Evolutionary conservation across 2,888 invertebrate genomes (phyloP).

Genomic region (Heliconius aoede): DNA sequence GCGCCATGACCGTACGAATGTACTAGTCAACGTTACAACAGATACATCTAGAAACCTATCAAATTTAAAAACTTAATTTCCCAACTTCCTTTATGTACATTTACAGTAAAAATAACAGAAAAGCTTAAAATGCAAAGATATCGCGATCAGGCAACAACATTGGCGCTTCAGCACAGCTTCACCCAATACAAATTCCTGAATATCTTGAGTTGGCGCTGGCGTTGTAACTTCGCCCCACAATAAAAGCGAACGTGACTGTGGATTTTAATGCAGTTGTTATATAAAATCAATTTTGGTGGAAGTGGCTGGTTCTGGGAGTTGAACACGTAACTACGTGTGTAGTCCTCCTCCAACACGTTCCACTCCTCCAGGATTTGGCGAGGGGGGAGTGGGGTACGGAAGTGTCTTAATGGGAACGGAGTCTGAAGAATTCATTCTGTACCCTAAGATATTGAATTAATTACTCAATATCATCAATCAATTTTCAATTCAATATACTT

Average conservation of each 20-base stretch:
- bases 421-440: no score
- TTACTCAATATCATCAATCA: no score
- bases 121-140: slow-evolving; percentile 15
- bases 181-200: slow-evolving; percentile 23
- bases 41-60: neutral
- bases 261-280: slow-evolving; percentile 71
- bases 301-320: slow-evolving; percentile 67
- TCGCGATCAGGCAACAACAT: slow-evolving; percentile 9
- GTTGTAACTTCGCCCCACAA: slow-evolving; percentile 74
- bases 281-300: slow-evolving; percentile 66
- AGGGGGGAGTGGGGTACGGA: no score
- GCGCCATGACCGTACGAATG: no score
- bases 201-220: slow-evolving; percentile 61
- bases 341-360: no score
- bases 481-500: no score
- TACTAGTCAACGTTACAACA: no score
- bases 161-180: slow-evolving; percentile 23
- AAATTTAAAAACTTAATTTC: neutral
- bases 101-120: slow-evolving; percentile 8
- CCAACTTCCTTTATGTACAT: neutral
- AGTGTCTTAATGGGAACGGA: no score
- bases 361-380: no score
- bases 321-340: no score
- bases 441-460: no score
- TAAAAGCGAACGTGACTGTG: slow-evolving; percentile 74